These are phyloP conservation scores for Fulmarus glacialis DNA, from an alignment of 2,113 vertebrate species.

Conservation along the genomic window DNA sequence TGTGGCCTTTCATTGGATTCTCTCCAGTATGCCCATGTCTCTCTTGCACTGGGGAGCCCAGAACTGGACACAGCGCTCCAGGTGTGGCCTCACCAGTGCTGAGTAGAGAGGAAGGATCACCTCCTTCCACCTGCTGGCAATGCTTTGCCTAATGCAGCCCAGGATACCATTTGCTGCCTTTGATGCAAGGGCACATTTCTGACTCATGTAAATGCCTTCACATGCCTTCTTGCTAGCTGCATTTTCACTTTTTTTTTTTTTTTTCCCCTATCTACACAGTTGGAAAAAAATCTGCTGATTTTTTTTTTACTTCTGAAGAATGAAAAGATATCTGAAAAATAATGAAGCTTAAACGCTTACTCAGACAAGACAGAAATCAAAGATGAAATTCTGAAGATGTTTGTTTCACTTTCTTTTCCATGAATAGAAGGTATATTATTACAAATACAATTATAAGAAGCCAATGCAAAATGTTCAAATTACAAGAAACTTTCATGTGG, in stretches of 20 bases:
- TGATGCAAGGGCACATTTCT: background rate
- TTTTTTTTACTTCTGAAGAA: background rate
- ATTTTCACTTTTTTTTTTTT: background rate
- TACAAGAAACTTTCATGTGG: fast-evolving
- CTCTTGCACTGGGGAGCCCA: too few relatives aligned
- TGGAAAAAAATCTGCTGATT: background rate
- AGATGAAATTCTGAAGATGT: background rate
- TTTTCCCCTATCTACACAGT: background rate
- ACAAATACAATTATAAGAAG: background rate
- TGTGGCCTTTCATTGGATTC: background rate
- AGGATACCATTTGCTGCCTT: background rate
- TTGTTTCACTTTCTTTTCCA: background rate
- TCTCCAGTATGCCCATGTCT: too few relatives aligned
- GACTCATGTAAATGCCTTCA: background rate
- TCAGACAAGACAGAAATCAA: background rate
- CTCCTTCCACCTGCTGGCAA: background rate
- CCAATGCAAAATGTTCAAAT: background rate
- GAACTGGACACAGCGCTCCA: background rate
- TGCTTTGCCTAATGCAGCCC: background rate
- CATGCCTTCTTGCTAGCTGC: background rate
- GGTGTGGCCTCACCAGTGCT: background rate
- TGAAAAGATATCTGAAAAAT: background rate
- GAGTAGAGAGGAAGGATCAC: background rate
- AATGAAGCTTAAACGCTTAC: background rate
- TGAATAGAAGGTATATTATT: background rate